A percentile compares a stretch with the other conserved stretches of the same genome.
Evolutionary conservation across 2,888 invertebrate species (phyloP).

Genomic region (Congeria kusceri): DNA sequence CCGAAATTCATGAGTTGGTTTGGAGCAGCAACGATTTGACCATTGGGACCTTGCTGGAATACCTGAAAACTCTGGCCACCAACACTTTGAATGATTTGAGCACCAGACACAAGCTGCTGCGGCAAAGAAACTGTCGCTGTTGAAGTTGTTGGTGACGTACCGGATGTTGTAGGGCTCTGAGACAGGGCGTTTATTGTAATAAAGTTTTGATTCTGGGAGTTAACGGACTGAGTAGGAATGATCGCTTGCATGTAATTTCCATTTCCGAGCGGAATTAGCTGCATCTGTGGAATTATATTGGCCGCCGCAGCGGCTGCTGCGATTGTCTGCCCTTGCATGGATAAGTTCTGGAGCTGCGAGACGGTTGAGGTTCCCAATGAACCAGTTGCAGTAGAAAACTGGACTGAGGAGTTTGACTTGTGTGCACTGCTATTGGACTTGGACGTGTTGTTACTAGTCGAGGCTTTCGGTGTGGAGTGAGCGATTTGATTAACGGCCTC

Average conservation of each 20-base stretch:
- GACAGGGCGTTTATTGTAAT: conserved; percentile 68
- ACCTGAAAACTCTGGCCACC: conserved; percentile 67
- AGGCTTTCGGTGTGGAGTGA: conserved; percentile 18
- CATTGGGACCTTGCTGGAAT: conserved; percentile 72
- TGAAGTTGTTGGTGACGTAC: conserved; percentile 66
- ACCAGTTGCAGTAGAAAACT: conserved; percentile 24
- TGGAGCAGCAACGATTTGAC: conserved; percentile 74
- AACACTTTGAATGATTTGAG: conserved; percentile 72
- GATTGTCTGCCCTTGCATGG: conserved; percentile 65
- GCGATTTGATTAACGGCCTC: conserved; percentile 34
- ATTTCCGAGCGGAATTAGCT: conserved; percentile 70
- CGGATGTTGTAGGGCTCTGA: conserved; percentile 54
- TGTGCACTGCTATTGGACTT: conserved; percentile 1
- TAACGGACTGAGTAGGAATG: conserved; percentile 62
- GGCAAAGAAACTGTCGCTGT: conserved; percentile 70
- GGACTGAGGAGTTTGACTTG: conserved; percentile 3
- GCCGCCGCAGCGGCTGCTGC: conserved; percentile 68
- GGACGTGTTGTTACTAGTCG: conserved; percentile 1
- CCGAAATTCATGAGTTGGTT: conserved; percentile 74
- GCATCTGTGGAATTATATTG: conserved; percentile 70
- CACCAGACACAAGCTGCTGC: conserved; percentile 52
- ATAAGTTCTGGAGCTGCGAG: conserved; percentile 41
- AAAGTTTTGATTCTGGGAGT: conserved; percentile 50
- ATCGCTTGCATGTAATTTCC: conserved; percentile 73
- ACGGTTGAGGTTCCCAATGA: conserved; percentile 35